Base-by-base conservation (phyloP, 2,113 vertebrate genomes). In the Numida meleagris region DNA sequence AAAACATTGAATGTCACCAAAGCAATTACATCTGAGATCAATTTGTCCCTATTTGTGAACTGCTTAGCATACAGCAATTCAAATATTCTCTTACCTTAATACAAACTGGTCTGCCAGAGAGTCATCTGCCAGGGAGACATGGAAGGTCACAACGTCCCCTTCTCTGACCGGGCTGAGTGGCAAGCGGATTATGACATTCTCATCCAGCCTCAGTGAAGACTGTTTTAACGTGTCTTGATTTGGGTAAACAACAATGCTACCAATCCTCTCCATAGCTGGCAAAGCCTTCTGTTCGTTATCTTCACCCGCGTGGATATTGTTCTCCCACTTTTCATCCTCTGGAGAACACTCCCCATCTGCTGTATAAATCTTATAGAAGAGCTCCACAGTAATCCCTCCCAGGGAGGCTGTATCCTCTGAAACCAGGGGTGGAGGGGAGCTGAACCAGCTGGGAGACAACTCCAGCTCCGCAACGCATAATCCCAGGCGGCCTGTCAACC, bases 381-480 rank as follows among this genome's bases (percentile, higher is more conserved):
- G 98, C 88, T 99, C 99, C 97, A 99, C 97, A 0, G 98, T 82
- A 94, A 98, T 97, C 19, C 97, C 98, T 77, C 97, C 97, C 80
- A 94, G 72, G 3, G 96, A 95, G 46, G 91, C 14, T 8, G 96
- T 90, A 16, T 98, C 98, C 90, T 97, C 97, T 21, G 98, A 93
- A 80, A 97, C 62, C 89, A 97, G 83, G 42, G 97, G 97, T 17
- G 91, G 97, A 57, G 40, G 97, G 42, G 98, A 97, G 76, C 96
- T 97, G 97, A 99, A 99, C 99, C 99, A 99, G 96, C 97, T 97
- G 2, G 98, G 96, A 36, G 98, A 98, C 72, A 99, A 98, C 85
- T 98, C 98, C 97, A 99, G 89, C 94, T 99, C 98, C 0, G 98
- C 98, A 24, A 99, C 98, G 23, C 99, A 99, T 95, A 99, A 98